These are phyloP conservation scores for Zapornia atra DNA, from an alignment of 2,113 vertebrate genomes.

Conservation along the genomic window DNA sequence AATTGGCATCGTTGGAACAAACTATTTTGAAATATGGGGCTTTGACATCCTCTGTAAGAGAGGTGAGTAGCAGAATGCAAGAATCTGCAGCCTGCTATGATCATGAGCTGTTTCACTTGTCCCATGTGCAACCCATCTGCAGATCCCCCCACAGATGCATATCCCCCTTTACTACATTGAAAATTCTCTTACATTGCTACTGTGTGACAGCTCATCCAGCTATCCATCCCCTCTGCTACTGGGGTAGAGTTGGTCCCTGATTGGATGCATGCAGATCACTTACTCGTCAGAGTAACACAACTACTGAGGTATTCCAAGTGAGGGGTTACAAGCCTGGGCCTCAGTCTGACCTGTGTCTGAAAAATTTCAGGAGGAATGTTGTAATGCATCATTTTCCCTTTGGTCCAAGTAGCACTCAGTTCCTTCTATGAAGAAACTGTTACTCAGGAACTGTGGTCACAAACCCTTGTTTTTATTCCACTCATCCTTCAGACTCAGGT, in stretches of 20 bases:
- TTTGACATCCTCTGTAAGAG: neutral
- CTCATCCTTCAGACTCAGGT: neutral
- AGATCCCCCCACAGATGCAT: neutral
- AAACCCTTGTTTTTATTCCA: neutral
- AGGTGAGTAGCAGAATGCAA: neutral
- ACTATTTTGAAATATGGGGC: neutral
- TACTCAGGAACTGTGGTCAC: neutral
- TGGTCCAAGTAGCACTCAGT: neutral
- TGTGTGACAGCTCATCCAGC: neutral
- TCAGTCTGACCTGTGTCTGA: neutral
- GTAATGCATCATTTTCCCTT: neutral
- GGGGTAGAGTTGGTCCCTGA: neutral
- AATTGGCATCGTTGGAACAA: neutral
- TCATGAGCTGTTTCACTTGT: neutral
- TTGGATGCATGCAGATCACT: neutral
- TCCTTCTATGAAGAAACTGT: neutral
- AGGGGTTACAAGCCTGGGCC: neutral
- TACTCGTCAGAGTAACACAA: neutral
- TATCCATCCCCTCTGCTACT: neutral
- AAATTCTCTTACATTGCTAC: neutral
- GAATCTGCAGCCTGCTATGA: neutral
- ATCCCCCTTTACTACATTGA: neutral
- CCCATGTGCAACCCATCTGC: fast-evolving
- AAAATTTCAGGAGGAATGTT: neutral
- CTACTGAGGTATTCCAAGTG: neutral